Percentiles rank a stretch among this genome's conserved stretches.
These are phyloP conservation scores for Hedychridium roseum DNA, from an alignment of 2,888 invertebrate genomes.

Conservation along the genomic window DNA sequence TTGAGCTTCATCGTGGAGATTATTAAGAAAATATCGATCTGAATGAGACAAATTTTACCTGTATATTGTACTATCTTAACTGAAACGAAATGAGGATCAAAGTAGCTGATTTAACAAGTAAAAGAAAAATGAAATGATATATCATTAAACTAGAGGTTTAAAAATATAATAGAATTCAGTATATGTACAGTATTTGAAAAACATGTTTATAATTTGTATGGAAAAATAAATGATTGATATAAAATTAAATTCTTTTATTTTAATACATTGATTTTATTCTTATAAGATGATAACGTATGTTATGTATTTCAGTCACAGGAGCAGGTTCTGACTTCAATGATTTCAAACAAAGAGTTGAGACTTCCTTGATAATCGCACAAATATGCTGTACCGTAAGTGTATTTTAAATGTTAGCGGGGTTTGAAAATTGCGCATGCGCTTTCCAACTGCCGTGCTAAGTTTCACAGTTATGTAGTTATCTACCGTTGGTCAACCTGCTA, in stretches of 20 bases:
- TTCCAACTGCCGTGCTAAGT: too few relatives aligned
- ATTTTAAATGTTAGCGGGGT: too few relatives aligned
- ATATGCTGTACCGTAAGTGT: too few relatives aligned
- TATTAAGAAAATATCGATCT: conserved; percentile 46
- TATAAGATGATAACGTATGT: too few relatives aligned
- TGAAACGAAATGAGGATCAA: conserved; percentile 63
- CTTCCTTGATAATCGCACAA: too few relatives aligned
- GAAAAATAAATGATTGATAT: conserved; percentile 68
- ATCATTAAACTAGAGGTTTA: conserved; percentile 65
- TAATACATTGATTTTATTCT: too few relatives aligned
- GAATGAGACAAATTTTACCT: conserved; percentile 50
- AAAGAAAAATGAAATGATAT: conserved; percentile 65
- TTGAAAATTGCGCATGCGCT: too few relatives aligned
- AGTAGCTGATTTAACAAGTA: conserved; percentile 62
- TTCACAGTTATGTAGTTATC: too few relatives aligned
- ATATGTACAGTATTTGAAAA: conserved; percentile 83
- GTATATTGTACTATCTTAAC: conserved; percentile 61
- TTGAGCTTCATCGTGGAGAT: conserved; percentile 62
- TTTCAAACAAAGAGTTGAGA: too few relatives aligned
- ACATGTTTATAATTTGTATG: conserved; percentile 86
- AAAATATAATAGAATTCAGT: conserved; percentile 65
- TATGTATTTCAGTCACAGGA: too few relatives aligned
- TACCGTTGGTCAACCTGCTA: too few relatives aligned
- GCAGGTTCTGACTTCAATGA: too few relatives aligned
- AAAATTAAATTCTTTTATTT: conserved; percentile 40